Conservation (phyloP, 2,797 vertebrate species). For the Eleutherodactylus coqui region DNA sequence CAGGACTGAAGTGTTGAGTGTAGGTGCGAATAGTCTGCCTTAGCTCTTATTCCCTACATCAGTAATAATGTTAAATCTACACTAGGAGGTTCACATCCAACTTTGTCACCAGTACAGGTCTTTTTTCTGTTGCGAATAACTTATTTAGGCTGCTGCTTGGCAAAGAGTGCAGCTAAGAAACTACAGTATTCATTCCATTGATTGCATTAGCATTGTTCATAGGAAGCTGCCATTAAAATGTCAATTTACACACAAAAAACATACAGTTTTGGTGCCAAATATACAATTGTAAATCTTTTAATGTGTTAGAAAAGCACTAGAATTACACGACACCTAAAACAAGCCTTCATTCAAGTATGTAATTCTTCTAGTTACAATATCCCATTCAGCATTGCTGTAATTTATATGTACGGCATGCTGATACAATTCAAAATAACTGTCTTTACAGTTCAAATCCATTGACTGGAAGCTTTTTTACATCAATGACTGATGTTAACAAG, state of each 20-base stretch:
- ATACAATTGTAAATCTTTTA: neutral
- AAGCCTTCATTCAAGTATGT: neutral
- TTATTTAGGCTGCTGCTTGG: too few species aligned
- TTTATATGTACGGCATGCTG: constrained; percentile 1
- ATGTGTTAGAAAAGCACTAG: too few species aligned
- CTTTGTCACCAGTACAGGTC: too few species aligned
- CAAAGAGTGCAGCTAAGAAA: neutral
- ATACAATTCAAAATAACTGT: constrained; percentile 24
- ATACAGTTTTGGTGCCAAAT: neutral
- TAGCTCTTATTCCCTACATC: too few species aligned
- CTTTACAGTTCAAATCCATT: neutral
- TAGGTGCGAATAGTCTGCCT: too few species aligned
- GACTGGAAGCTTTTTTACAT: neutral
- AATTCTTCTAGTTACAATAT: neutral
- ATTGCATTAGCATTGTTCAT: neutral
- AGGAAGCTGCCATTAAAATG: neutral
- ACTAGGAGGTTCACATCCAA: too few species aligned
- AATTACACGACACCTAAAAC: neutral
- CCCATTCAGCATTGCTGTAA: neutral
- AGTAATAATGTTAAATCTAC: too few species aligned
- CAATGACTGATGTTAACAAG: constrained; percentile 20
- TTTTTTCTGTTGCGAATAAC: too few species aligned
- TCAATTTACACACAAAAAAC: neutral
- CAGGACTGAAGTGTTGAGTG: too few species aligned
- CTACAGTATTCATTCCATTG: neutral